These are phyloP conservation scores for Drosophila sp. DNA, from an alignment of 1,140 invertebrate genomes.

Conservation along the genomic window DNA sequence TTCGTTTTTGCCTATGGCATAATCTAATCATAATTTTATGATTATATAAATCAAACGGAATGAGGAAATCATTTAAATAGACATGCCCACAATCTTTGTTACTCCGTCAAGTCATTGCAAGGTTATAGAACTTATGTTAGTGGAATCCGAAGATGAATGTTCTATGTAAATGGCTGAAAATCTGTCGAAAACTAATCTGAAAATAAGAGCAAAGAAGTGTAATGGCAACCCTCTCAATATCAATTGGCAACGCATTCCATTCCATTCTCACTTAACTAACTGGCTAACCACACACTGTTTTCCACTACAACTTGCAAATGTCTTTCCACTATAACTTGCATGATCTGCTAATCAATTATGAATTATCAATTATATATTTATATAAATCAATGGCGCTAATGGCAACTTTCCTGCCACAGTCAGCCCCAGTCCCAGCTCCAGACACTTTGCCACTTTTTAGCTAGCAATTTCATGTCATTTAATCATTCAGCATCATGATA, in stretches of 20 bases:
- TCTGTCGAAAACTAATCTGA: too few relatives aligned
- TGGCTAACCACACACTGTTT: constrained; percentile 26
- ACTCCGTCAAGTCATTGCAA: too few relatives aligned
- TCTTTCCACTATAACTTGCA: background rate
- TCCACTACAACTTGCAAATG: constrained; percentile 3
- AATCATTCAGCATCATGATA: constrained; percentile 45
- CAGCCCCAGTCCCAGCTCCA: constrained; percentile 25
- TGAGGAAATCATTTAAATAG: too few relatives aligned
- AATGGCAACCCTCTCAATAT: background rate
- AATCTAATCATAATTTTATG: constrained; percentile 31
- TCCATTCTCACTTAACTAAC: constrained; percentile 55
- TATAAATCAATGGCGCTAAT: constrained; percentile 70
- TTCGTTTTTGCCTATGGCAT: constrained; percentile 5
- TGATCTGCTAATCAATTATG: constrained; percentile 34
- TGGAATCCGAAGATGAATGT: too few relatives aligned
- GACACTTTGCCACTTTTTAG: constrained; percentile 36
- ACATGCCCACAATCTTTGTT: too few relatives aligned
- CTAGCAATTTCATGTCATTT: constrained; percentile 45
- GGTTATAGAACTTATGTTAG: too few relatives aligned
- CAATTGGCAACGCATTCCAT: background rate
- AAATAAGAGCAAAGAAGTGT: background rate
- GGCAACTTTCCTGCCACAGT: constrained; percentile 55
- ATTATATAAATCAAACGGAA: constrained; percentile 36
- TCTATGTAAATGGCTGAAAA: too few relatives aligned
- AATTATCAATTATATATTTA: constrained; percentile 63